Evolutionary conservation across 2,113 vertebrate genomes (phyloP).

Genomic region (Polypterus senegalus): DNA sequence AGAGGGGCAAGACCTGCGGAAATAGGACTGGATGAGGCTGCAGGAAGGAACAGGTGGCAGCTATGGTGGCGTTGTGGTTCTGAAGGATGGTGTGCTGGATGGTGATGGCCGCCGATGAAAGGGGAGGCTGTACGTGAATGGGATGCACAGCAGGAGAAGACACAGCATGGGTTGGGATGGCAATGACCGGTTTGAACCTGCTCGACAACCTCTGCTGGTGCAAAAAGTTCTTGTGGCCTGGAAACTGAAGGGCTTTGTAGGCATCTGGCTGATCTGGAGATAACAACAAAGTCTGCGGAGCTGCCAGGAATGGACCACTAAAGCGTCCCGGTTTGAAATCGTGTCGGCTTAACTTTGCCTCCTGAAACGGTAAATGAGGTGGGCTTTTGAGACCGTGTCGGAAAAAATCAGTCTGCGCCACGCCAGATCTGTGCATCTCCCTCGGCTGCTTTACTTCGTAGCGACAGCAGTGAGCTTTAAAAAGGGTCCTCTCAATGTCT

Average conservation of each 20-base stretch:
- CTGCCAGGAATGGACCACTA: conserved; percentile 40
- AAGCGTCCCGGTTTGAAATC: conserved; percentile 40
- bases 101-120: conserved; percentile 58
- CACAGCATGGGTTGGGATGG: conserved; percentile 30
- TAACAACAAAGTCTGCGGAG: conserved; percentile 47
- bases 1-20: conserved; percentile 51
- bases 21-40: conserved; percentile 59
- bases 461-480: conserved; percentile 38
- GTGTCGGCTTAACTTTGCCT: conserved; percentile 42
- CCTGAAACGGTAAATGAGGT: conserved; percentile 37
- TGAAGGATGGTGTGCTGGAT: conserved; percentile 64
- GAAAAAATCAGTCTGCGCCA: conserved; percentile 36
- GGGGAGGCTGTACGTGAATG: conserved; percentile 42
- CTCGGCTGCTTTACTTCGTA: conserved; percentile 35
- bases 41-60: conserved; percentile 34
- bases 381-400: conserved; percentile 31
- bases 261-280: conserved; percentile 45
- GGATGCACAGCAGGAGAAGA: conserved; percentile 44
- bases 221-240: conserved; percentile 47
- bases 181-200: conserved; percentile 55
- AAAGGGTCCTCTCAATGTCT: conserved; percentile 25
- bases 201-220: conserved; percentile 45
- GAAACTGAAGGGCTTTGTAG: conserved; percentile 47
- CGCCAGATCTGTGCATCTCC: conserved; percentile 30
- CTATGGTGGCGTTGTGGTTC: conserved; percentile 39